Evolutionary conservation across 2,888 invertebrate species (phyloP), one percentile per base, ranked within the genome.

Genomic region (Rhagium mordax): DNA sequence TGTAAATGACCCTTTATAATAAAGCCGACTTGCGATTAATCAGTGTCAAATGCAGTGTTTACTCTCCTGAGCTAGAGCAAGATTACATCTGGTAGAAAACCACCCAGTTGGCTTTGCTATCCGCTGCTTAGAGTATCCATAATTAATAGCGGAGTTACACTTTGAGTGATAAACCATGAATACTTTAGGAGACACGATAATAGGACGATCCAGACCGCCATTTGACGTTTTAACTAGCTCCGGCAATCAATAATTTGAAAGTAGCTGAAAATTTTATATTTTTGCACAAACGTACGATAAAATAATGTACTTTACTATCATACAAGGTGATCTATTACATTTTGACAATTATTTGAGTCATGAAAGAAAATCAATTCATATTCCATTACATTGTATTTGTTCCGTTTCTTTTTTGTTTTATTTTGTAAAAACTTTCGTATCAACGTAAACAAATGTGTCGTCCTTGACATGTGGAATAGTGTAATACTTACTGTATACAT

Each of bases 111-210:
- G 67, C 57, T 53, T 65, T 53, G 33, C 66, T 60, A 55, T 61
- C 55, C 61, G 62, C 64, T 51, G 48, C 61, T 70, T 61, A 66
- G 57, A 33, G 66, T 61, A 81, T 83, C 78, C 82, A 83, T 84
- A 84, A 84, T 83, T 83, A 83, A 82, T 83, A 79, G 78, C 72
- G 74, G 74, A 75, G 78, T 81, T 77, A 79, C 78, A 79, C 79
- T 78, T 75, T 79, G 81, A 82, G 80, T 80, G 82, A 82, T 81
- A 79, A 78, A 76, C 75, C 78, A 80, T 83, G 82, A 83, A 84
- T 84, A 84, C 79, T 84, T 84, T 76, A 80, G 77, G 72, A 73
- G 74, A 70, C 67, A 68, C 16, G 70, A 16, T 53, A 33, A 24
- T 41, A 48, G 21, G 61, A 61, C 20, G 21, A 18, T 8, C 51